Evolutionary conservation across 2,113 vertebrate species (phyloP).

Genomic region (Zosterops pallidus): DNA sequence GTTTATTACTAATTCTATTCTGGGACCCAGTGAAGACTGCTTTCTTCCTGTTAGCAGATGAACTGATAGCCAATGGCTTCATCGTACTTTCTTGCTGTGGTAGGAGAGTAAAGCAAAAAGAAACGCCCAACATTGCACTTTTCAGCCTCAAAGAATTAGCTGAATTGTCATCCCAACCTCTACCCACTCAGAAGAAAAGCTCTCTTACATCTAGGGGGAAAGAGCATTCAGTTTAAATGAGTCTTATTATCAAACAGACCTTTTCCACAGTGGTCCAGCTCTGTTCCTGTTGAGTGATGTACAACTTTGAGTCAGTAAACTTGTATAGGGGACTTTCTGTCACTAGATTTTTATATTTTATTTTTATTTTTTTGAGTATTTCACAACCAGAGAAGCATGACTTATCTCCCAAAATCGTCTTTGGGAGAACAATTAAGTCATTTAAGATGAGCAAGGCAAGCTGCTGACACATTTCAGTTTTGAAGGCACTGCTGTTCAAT

Average conservation of each 20-base stretch:
- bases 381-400: slow-evolving; percentile 6
- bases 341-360: not conserved
- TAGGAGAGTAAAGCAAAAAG: not conserved
- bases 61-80: not conserved
- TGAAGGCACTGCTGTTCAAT: not conserved
- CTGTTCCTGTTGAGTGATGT: not conserved
- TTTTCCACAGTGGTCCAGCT: not conserved
- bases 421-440: slow-evolving; percentile 20
- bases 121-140: not conserved
- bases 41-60: not conserved
- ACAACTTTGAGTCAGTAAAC: not conserved
- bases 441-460: not conserved
- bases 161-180: not conserved
- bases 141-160: not conserved
- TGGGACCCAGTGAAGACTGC: not conserved
- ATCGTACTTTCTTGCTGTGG: not conserved
- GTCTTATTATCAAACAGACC: not conserved
- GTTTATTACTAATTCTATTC: not conserved
- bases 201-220: not conserved
- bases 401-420: not conserved
- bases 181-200: not conserved
- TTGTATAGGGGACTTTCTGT: not conserved
- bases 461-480: slow-evolving; percentile 22
- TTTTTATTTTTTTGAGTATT: not conserved
- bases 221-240: not conserved